Evolutionary conservation across 2,888 invertebrate genomes (phyloP).

Genomic region (Megamerina dolium): DNA sequence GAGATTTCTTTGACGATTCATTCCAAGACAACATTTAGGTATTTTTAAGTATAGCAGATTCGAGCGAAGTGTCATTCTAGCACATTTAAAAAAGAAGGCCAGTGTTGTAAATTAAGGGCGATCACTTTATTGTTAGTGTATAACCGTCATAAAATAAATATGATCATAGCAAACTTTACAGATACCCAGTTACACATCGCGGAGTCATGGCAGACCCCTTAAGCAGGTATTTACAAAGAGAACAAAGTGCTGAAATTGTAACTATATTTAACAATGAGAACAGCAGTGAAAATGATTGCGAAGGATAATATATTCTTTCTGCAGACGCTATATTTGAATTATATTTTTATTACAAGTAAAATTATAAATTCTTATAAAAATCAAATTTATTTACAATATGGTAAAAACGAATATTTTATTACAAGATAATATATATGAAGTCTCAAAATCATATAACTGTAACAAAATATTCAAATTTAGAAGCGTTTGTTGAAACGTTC

Average conservation of each 20-base stretch:
- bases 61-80: no score
- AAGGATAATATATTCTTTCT: not conserved
- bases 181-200: no score
- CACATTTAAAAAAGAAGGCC: no score
- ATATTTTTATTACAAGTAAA: slow-evolving; percentile 5
- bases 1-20: no score
- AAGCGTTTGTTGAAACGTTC: not conserved
- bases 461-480: not conserved
- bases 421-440: slow-evolving; percentile 9
- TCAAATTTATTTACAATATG: slow-evolving; percentile 6
- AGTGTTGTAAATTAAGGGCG: no score
- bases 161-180: no score
- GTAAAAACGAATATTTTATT: not conserved
- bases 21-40: no score
- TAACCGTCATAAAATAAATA: no score
- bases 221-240: slow-evolving; percentile 26
- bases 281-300: slow-evolving; percentile 22
- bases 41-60: no score
- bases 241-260: not conserved
- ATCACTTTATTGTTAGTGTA: no score
- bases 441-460: slow-evolving; percentile 3
- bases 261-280: not conserved
- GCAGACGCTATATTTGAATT: slow-evolving; percentile 2
- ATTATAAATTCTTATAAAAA: slow-evolving; percentile 11
- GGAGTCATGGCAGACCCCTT: slow-evolving; percentile 13